phyloP scores from a whole-genome alignment of 2,113 vertebrate species.

The Cyprinus carpio region DNA sequence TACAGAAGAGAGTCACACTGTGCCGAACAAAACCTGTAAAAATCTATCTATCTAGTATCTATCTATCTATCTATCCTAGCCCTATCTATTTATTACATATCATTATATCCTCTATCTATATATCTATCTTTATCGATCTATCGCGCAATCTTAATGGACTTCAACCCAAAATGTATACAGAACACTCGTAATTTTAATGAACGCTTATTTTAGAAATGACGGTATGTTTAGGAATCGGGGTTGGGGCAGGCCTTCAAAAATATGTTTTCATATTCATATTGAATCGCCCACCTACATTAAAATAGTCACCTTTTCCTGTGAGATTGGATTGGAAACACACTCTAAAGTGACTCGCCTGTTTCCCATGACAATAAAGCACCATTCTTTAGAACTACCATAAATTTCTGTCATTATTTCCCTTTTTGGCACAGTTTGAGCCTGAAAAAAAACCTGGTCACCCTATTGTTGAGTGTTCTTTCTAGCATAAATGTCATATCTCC shows the following conservation, averaged over 20 bases:
- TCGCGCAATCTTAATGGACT: no score
- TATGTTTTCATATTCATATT: not conserved
- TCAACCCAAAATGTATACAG: not conserved
- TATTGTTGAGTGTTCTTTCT: not conserved
- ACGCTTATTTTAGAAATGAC: not conserved
- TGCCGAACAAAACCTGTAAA: not conserved
- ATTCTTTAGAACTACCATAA: not conserved
- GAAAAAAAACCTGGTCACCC: not conserved
- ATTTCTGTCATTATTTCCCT: not conserved
- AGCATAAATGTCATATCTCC: slow-evolving; percentile 21
- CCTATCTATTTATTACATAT: no score
- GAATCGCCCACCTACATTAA: not conserved
- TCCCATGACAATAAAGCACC: slow-evolving; percentile 2
- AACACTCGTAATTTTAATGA: not conserved
- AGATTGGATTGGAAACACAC: not conserved
- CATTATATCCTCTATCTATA: no score
- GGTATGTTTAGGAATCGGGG: not conserved
- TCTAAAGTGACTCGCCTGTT: not conserved
- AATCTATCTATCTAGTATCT: no score
- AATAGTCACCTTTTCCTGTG: not conserved
- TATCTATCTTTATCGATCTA: no score
- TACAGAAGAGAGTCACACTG: not conserved
- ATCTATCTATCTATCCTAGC: no score
- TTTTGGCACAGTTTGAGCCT: not conserved
- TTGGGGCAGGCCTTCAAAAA: not conserved